Base-by-base conservation (phyloP, 2,113 vertebrate species). In the Zosterops lateralis region DNA sequence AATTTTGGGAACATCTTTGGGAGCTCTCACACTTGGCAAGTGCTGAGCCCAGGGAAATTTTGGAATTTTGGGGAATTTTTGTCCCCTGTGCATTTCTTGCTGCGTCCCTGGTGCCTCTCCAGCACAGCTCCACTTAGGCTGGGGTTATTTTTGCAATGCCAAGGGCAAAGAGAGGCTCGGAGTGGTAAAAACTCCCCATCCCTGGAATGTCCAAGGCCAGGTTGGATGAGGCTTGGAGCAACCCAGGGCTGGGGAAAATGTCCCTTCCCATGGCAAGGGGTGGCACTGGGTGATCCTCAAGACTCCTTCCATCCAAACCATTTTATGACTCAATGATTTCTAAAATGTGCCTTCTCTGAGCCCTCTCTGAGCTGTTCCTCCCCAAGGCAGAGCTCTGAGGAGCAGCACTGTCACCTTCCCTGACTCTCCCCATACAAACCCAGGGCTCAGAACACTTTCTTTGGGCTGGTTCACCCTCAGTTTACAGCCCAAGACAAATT, bases 41-140 rank as follows among this genome's bases (percentile, higher is more conserved):
- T 38, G 71, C 93, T 93, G 88, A 94, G 82, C 42, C 26, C 54
- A 29, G 75, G 64, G 71, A 77, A 83, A 82, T 73, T 73, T 7
- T 61, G 44, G 36, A 38, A 10, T 38, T 38, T 38, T 38, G 36
- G 36, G 38, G 38, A 38, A 38, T 12, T 38, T 38, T 38, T 38
- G 38, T 12, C 31, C 83, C 83, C 88, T 10, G 6, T 51, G 68
- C 40, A 24, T 53, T 72, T 72, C 29, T 4, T 56, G 58, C 70
- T 75, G 0, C 40, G 14, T 51, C 45, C 2, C 51, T 2, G 6
- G 58, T 12, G 17, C 62, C 53, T 29, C 48, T 19, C 13, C 10
- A 77, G 72, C 53, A n/a, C 56, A 21, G 2, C 24, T 26, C 26
- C 5, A 56, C 25, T 14, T 1, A 1, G 2, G 0, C 7, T 31